A percentile compares a stretch with the other conserved stretches of the same genome.
Conservation (phyloP, 2,888 invertebrate species). For the Zaprionus lineosus region DNA sequence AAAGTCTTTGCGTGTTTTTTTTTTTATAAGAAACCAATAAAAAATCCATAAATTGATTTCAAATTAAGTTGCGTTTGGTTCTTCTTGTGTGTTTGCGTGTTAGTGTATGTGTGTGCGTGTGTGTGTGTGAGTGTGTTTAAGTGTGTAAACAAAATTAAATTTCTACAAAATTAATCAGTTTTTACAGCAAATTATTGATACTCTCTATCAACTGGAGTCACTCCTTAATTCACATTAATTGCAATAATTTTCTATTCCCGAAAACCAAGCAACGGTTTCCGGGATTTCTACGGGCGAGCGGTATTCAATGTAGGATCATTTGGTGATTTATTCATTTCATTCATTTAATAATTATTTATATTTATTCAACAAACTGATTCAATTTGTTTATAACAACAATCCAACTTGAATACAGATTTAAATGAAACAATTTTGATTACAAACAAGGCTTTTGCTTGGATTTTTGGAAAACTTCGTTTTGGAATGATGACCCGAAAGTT, state of each 20-base stretch:
- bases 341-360: no score
- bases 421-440: neutral
- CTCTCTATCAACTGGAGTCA: constrained; percentile 18
- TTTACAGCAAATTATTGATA: constrained; percentile 37
- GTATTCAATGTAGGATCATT: constrained; percentile 19
- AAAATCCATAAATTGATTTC: constrained; percentile 27
- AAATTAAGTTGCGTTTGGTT: constrained; percentile 3
- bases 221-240: constrained; percentile 45
- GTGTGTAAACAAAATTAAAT: constrained; percentile 64
- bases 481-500: constrained; percentile 59
- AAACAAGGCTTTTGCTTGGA: constrained; percentile 26
- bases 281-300: neutral
- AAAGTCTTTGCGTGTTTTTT: no score
- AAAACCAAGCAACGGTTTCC: constrained; percentile 47
- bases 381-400: constrained; percentile 3
- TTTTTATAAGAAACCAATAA: constrained; percentile 26
- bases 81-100: constrained; percentile 5
- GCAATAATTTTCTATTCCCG: constrained; percentile 26
- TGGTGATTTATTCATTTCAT: neutral
- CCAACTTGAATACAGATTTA: constrained; percentile 17
- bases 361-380: neutral
- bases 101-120: no score
- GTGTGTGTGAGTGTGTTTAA: constrained; percentile 32
- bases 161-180: constrained; percentile 69
- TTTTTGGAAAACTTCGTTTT: constrained; percentile 34